Conservation (phyloP, 2,797 vertebrate species). For the Podargus strigoides region DNA sequence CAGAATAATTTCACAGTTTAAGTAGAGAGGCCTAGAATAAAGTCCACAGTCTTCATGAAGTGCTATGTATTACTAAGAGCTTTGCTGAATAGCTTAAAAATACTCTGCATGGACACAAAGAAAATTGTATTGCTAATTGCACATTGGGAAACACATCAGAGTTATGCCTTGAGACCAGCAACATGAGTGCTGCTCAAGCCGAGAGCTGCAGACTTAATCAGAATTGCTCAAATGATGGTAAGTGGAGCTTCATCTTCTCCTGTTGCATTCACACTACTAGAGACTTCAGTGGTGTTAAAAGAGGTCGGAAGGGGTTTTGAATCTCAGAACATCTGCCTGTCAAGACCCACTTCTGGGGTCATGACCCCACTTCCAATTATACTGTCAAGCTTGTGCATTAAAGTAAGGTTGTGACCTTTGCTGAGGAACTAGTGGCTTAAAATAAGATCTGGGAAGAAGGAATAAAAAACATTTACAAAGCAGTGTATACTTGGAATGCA, state of each 20-base stretch:
- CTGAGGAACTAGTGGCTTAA: conserved; percentile 46
- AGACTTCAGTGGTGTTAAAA: neutral
- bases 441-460: conserved; percentile 33
- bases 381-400: neutral
- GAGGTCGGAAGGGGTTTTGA: conserved; percentile 25
- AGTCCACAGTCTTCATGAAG: neutral
- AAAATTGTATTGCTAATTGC: neutral
- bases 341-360: conserved; percentile 25
- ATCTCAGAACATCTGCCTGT: conserved; percentile 12
- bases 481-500: conserved; percentile 37
- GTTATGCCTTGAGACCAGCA: neutral
- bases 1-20: conserved; percentile 39
- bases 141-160: neutral
- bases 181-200: neutral
- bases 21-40: neutral
- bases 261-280: neutral
- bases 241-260: neutral
- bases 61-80: neutral
- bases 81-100: neutral
- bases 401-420: conserved; percentile 31
- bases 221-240: neutral
- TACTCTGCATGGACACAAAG: neutral
- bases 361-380: conserved; percentile 44
- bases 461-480: conserved; percentile 32
- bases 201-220: neutral